Evolutionary conservation across 1,140 invertebrate genomes (phyloP).

Genomic region (Trialeurodes vaporariorum): DNA sequence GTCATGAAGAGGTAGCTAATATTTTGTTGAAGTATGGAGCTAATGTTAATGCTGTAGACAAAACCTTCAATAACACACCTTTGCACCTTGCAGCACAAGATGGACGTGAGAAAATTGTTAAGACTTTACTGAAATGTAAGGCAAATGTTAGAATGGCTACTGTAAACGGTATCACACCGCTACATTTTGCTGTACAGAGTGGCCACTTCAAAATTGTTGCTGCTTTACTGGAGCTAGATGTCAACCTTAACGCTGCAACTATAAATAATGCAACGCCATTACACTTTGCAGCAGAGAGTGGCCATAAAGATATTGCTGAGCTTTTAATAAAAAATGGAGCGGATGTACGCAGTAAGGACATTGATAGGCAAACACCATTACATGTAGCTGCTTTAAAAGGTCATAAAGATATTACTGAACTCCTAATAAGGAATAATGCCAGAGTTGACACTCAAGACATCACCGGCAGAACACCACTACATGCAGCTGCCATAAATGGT

Average conservation of each 20-base stretch:
- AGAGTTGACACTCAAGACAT: constrained; percentile 4
- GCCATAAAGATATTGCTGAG: constrained; percentile 2
- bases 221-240: not conserved
- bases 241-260: constrained; percentile 39
- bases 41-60: constrained; percentile 4
- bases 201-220: not conserved
- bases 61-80: constrained; percentile 44
- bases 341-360: constrained; percentile 7
- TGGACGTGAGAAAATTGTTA: constrained; percentile 76
- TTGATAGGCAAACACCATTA: not conserved
- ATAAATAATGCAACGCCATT: constrained; percentile 42
- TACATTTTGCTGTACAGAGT: constrained; percentile 2
- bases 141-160: constrained; percentile 37
- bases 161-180: not conserved
- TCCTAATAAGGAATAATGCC: constrained; percentile 8
- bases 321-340: constrained; percentile 11
- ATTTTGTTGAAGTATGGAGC: constrained; percentile 16
- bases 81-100: constrained; percentile 87
- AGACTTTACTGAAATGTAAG: constrained; percentile 76
- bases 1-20: constrained; percentile 13
- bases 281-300: constrained; percentile 25
- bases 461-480: constrained; percentile 7
- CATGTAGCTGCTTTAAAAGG: constrained; percentile 3
- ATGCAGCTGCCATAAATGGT: constrained; percentile 10
- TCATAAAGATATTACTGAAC: constrained; percentile 4